These are phyloP conservation scores for Aegithalos caudatus DNA, from an alignment of 2,113 vertebrate species.

Conservation along the genomic window DNA sequence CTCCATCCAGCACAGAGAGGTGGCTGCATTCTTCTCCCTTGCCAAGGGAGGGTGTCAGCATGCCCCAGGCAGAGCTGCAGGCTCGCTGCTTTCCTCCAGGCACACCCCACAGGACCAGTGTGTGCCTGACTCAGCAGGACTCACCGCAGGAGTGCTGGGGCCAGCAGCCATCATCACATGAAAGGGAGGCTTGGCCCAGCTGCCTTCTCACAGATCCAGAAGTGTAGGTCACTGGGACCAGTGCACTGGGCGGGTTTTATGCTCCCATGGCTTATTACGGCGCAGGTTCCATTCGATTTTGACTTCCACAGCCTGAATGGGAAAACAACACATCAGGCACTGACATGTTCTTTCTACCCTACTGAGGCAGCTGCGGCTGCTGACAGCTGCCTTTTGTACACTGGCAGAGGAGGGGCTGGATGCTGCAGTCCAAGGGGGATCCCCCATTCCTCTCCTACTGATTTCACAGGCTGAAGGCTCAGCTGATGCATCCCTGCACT, in stretches of 20 bases:
- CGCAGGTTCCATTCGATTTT: slow-evolving; percentile 15
- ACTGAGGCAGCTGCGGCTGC: fast-evolving
- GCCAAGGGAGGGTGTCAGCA: not conserved
- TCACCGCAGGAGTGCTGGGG: not conserved
- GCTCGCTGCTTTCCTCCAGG: not conserved
- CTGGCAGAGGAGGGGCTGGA: not conserved
- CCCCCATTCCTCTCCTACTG: not conserved
- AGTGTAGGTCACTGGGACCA: not conserved
- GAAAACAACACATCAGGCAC: not conserved
- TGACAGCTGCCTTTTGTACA: fast-evolving
- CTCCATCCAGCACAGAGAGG: not conserved
- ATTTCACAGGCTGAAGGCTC: not conserved
- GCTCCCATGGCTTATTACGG: slow-evolving; percentile 38
- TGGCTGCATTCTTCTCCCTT: not conserved
- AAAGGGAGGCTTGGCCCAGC: not conserved
- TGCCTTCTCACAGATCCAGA: slow-evolving; percentile 54
- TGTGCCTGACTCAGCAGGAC: not conserved
- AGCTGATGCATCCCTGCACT: not conserved
- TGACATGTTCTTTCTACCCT: not conserved
- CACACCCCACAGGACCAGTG: fast-evolving
- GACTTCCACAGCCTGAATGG: slow-evolving; percentile 6
- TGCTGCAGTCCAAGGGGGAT: not conserved
- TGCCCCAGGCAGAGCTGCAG: not conserved
- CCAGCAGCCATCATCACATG: fast-evolving
- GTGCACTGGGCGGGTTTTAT: not conserved